A percentile compares a stretch with the other conserved stretches of the same genome.
Conservation (phyloP, 64 coral and sea anemone genomes). For the Montipora sp. region DNA sequence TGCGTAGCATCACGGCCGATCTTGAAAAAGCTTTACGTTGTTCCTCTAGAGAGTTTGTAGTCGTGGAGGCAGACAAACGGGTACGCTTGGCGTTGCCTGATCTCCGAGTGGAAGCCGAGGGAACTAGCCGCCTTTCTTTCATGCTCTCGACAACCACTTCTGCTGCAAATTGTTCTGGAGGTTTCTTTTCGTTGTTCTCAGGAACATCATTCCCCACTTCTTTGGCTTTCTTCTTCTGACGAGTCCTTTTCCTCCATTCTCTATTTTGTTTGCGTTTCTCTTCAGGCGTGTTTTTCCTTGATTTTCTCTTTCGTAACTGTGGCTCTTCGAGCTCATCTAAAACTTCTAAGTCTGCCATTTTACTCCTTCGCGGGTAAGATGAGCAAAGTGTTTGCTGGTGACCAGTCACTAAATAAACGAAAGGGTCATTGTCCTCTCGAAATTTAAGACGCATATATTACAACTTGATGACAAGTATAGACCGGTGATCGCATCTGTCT, state of each 20-base stretch:
- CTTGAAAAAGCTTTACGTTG: background rate
- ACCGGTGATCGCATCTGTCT: too few species aligned
- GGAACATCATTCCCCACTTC: background rate
- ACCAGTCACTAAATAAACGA: too few species aligned
- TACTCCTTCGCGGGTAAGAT: too few species aligned
- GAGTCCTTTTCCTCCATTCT: slow-evolving; percentile 5
- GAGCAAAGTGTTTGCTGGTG: too few species aligned
- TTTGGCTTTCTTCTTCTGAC: background rate
- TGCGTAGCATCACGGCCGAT: background rate
- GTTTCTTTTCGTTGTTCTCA: background rate
- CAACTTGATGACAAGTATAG: too few species aligned
- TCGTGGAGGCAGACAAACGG: too few species aligned
- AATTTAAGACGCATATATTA: too few species aligned
- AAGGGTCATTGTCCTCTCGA: too few species aligned
- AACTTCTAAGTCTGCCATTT: too few species aligned
- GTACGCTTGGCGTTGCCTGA: background rate
- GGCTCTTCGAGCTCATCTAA: background rate
- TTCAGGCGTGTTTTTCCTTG: slow-evolving; percentile 21
- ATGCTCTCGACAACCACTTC: background rate
- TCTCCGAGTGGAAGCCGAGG: background rate
- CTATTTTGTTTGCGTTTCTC: background rate
- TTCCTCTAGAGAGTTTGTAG: background rate
- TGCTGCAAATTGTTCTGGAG: too few species aligned
- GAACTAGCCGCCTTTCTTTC: background rate
- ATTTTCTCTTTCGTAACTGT: background rate